A percentile compares a stretch with the other conserved stretches of the same genome.
These are phyloP conservation scores for Hemicentrotus pulcherrimus DNA, from an alignment of 35 echinoderm and acorn worm genomes.

Conservation along the genomic window DNA sequence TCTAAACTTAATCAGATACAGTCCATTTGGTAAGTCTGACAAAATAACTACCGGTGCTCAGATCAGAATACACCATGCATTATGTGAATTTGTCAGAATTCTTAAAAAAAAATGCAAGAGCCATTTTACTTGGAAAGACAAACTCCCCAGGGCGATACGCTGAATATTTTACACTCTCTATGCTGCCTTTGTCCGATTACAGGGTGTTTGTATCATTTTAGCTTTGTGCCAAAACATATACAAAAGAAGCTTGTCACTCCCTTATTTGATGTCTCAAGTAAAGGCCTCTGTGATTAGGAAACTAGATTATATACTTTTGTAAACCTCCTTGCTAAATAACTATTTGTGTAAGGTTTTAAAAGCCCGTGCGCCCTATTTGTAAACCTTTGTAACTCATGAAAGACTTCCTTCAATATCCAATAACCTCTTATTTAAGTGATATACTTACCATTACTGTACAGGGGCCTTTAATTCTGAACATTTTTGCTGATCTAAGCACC, in stretches of 20 bases:
- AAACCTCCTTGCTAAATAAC: not conserved
- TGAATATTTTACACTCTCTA: not conserved
- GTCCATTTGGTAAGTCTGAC: not conserved
- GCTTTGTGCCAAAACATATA: too few relatives aligned
- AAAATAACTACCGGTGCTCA: not conserved
- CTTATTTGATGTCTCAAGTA: not conserved
- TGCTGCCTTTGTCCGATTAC: not conserved
- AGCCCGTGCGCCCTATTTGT: not conserved
- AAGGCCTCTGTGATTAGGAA: not conserved
- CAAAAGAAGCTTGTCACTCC: too few relatives aligned
- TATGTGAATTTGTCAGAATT: too few relatives aligned
- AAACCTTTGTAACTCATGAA: not conserved
- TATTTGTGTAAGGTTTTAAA: not conserved
- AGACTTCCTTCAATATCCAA: too few relatives aligned
- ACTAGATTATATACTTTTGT: not conserved
- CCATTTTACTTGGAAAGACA: not conserved
- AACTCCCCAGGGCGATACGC: not conserved
- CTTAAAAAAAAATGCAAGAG: not conserved
- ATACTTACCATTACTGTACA: too few relatives aligned
- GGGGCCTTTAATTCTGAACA: too few relatives aligned
- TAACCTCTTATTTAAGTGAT: too few relatives aligned
- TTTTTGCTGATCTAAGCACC: too few relatives aligned
- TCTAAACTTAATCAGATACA: not conserved
- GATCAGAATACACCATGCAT: not conserved
- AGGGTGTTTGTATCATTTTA: not conserved